phyloP scores from a whole-genome alignment of 2,113 vertebrate species.

The Mustela lutreola region DNA sequence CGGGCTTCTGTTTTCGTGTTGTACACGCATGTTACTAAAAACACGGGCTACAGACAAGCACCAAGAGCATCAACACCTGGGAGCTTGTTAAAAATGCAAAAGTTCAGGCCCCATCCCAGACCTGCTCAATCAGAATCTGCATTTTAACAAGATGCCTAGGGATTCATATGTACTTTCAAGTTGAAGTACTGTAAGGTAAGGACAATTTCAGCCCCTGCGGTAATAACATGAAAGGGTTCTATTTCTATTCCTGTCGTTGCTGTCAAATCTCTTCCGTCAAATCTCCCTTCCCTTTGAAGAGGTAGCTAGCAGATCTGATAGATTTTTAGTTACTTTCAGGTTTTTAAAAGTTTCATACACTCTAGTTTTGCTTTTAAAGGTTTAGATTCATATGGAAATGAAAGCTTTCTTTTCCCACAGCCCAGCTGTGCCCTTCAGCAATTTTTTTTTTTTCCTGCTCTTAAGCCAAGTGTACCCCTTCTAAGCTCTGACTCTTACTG shows the following conservation, averaged over 20 bases:
- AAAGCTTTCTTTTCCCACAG: background rate
- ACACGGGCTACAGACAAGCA: background rate
- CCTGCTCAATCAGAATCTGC: background rate
- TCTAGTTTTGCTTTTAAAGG: conserved; percentile 27
- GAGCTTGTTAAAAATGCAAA: background rate
- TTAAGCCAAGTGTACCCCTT: background rate
- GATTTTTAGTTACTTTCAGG: conserved; percentile 22
- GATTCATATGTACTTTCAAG: conserved; percentile 32
- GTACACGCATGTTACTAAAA: background rate
- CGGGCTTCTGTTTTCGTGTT: background rate
- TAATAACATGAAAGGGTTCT: background rate
- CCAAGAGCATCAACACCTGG: background rate
- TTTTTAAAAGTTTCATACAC: conserved; percentile 32
- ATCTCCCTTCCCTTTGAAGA: conserved; percentile 6
- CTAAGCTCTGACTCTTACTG: background rate
- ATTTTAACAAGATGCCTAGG: conserved; percentile 31
- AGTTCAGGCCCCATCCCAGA: background rate
- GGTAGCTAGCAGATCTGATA: background rate
- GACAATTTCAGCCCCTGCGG: background rate
- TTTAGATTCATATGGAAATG: background rate
- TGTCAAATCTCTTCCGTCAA: background rate
- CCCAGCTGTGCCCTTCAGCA: background rate
- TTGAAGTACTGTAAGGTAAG: background rate
- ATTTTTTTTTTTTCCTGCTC: background rate
- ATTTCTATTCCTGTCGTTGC: background rate